These are phyloP conservation scores for Drosophila rellima DNA, from an alignment of 2,888 invertebrate species.

Conservation along the genomic window DNA sequence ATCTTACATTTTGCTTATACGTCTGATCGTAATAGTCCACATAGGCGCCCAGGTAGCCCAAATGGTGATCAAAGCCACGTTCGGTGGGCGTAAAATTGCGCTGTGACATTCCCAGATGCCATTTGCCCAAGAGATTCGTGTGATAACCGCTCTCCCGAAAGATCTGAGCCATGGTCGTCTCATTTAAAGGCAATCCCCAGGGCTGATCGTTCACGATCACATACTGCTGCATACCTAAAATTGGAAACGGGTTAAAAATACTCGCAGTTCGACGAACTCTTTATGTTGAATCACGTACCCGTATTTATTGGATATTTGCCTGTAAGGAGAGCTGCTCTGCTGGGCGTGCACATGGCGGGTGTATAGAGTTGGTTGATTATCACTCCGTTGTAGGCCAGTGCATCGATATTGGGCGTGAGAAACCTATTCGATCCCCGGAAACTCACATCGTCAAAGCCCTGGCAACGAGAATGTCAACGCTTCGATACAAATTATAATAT, in stretches of 20 bases:
- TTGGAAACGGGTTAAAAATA: not conserved
- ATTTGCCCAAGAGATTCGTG: constrained; percentile 95
- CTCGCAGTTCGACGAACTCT: not conserved
- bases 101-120: constrained; percentile 94
- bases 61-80: constrained; percentile 93
- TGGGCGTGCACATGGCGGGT: constrained; percentile 94
- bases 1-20: constrained; percentile 84
- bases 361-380: constrained; percentile 93
- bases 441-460: constrained; percentile 97
- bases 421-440: constrained; percentile 96
- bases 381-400: constrained; percentile 93
- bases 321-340: constrained; percentile 92
- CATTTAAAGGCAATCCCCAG: constrained; percentile 90
- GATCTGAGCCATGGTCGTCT: constrained; percentile 90
- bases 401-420: constrained; percentile 95
- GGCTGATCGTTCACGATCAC: constrained; percentile 90
- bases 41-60: constrained; percentile 93
- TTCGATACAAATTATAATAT: not conserved
- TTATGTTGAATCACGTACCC: constrained; percentile 84
- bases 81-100: constrained; percentile 88
- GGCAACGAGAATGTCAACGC: constrained; percentile 37
- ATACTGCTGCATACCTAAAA: constrained; percentile 90
- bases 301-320: constrained; percentile 95
- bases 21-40: constrained; percentile 93
- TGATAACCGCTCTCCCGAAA: constrained; percentile 90